Evolutionary conservation across 2,888 invertebrate species (phyloP), one percentile per base, ranked within the genome.

Genomic region (Gymnoscelis rufifasciata): DNA sequence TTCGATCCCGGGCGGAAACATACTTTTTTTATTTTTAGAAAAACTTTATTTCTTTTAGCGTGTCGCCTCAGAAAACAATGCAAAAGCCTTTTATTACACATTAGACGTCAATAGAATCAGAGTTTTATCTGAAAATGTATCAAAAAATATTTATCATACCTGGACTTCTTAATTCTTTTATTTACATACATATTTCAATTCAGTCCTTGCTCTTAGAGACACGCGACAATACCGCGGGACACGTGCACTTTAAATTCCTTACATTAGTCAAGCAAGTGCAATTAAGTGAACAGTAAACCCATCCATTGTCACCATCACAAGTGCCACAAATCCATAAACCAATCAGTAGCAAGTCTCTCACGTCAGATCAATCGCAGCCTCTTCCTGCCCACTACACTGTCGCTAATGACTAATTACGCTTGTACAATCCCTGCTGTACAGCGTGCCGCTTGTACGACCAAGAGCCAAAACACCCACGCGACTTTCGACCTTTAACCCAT

Each of bases 1-100:
- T 94, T 94, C 93, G 93, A 93, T 92, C 93, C 93, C 93, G 93
- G 93, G 93, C 93, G 92, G 91, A 93, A 93, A 92, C 93, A 56
- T 50, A 47, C 6, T n/a, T 52, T 52, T 52, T 48, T 7, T 5
- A 12, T 23, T 23, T 26, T 1, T 30, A 29, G 23, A 8, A 37
- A 5, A 8, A 10, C 12, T 1, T 7, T 13, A n/a, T 7, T 12
- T 2, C 10, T 28, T 10, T 28, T 26, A 6, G 7, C 1, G 5
- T 2, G 3, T 7, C 7, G 3, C 8, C 7, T 26, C 23, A 23
- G 23, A 26, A 26, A 26, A 7, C 7, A 26, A 26, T 6, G 3
- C 3, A 6, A 23, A 23, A 23, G n/a, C n/a, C n/a, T n/a, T n/a
- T n/a, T n/a, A n/a, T n/a, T n/a, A n/a, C n/a, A n/a, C n/a, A n/a